Base-by-base conservation (phyloP, 1,140 invertebrate species). In the Mylabris phalerata region DNA sequence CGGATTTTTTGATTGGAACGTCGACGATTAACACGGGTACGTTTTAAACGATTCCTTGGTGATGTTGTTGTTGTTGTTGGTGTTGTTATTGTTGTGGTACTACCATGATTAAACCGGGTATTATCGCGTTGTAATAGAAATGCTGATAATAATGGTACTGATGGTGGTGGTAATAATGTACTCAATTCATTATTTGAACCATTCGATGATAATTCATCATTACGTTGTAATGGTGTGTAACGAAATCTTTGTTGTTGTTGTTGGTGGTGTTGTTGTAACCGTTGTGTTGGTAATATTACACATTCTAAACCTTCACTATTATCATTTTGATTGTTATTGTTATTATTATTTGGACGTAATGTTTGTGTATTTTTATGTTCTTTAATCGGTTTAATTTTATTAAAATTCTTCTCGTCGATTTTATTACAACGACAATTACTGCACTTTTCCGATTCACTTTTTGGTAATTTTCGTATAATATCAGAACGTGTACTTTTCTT, bases 161-260 rank as follows among this genome's bases (percentile, higher is more conserved):
- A 70, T 43, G 82, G 81, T 45, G 76, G 71, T 43, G 82, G 81
- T 13, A 85, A 71, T 39, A 87, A 70, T 2, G 82, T 83, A 63
- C 79, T 82, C 27, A 82, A 58, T 77, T 87, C 74, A 74, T 83
- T 74, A 73, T 85, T 82, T 62, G 84, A 78, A 71, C 82, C 72
- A 74, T 80, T 79, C 68, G 82, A 76, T 71, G 75, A 76, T 40
- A 10, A 40, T 46, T 73, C 71, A 51, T 72, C 63, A n/a, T 42
- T 60, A 38, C 50, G 41, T 5, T 50, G 40, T 55, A 41, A 45
- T 2, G 50, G 38, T 3, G 13, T 40, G n/a, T 25, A 42, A 45
- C 11, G 39, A 39, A 40, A 27, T 27, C 48, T 59, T 63, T 11
- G 38, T 39, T 3, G 11, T 42, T 42, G 41, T 42, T 10, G 9